A percentile compares a stretch with the other conserved stretches of the same genome.
phyloP scores from a whole-genome alignment of 2,113 vertebrate genomes.

The Parus major region DNA sequence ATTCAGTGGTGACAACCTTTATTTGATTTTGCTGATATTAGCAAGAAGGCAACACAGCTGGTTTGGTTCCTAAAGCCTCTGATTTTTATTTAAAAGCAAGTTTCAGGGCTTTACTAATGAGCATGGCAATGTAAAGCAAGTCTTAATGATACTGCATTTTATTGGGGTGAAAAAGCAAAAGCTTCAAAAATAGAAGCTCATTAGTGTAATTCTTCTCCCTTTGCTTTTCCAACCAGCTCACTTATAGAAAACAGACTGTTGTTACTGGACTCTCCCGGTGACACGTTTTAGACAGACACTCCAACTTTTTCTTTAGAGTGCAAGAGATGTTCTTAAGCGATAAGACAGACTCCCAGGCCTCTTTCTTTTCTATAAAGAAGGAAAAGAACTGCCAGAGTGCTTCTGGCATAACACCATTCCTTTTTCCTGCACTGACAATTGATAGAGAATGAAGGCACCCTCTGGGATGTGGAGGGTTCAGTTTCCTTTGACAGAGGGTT shows the following conservation, averaged over 20 bases:
- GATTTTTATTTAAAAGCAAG: not conserved
- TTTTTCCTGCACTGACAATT: conserved; percentile 7
- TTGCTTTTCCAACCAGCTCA: not conserved
- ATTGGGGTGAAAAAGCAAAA: not conserved
- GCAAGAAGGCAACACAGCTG: not conserved
- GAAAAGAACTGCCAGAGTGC: conserved; percentile 4
- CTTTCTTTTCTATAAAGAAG: conserved; percentile 5
- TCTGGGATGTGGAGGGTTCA: not conserved
- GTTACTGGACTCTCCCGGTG: conserved; percentile 5
- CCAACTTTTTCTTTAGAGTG: not conserved
- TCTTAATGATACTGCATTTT: not conserved
- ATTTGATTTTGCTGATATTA: not conserved
- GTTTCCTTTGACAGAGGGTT: not conserved
- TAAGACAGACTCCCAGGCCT: not conserved
- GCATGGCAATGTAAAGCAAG: not conserved
- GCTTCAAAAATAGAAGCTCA: not conserved
- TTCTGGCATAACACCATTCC: not conserved
- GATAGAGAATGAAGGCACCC: not conserved
- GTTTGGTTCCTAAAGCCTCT: not conserved
- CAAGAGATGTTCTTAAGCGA: conserved; percentile 22
- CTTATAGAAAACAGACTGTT: not conserved
- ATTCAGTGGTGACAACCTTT: not conserved
- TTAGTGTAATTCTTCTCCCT: not conserved
- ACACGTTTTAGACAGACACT: not conserved
- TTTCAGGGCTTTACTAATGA: not conserved